A percentile compares a stretch with the other conserved stretches of the same genome.
These are phyloP conservation scores for Moxostoma hubbsi DNA, from an alignment of 2,797 vertebrate genomes.

Conservation along the genomic window DNA sequence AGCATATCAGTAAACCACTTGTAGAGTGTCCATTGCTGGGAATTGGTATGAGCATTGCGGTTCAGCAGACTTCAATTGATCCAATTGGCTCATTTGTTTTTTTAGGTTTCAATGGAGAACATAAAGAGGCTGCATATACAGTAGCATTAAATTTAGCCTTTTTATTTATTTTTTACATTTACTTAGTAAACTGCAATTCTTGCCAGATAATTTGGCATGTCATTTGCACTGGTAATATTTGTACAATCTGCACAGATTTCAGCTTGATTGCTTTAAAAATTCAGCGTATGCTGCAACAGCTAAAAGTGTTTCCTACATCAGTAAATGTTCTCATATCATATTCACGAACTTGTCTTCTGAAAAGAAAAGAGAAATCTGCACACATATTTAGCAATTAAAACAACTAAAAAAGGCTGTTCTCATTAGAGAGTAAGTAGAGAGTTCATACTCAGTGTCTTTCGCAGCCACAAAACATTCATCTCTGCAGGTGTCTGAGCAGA, in stretches of 20 bases:
- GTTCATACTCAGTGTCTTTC: conserved; percentile 6
- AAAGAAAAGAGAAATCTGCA: not conserved
- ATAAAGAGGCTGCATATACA: not conserved
- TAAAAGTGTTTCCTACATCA: conserved; percentile 25
- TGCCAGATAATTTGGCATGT: not conserved
- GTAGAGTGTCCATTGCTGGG: too few species aligned
- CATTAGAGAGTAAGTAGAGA: conserved; percentile 28
- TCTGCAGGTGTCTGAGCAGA: conserved; percentile 38
- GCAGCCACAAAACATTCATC: not conserved
- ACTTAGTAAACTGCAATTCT: not conserved
- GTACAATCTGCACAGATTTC: conserved; percentile 16
- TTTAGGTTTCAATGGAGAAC: not conserved
- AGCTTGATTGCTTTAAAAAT: conserved; percentile 27
- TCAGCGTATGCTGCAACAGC: not conserved
- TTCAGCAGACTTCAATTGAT: too few species aligned
- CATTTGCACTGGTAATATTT: not conserved
- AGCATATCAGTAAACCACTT: too few species aligned
- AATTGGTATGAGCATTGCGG: too few species aligned
- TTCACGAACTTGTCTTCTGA: conserved; percentile 16
- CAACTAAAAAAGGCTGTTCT: conserved; percentile 23
- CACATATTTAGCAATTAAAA: conserved; percentile 28
- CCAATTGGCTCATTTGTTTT: not conserved
- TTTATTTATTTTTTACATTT: not conserved
- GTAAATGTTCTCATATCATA: conserved; percentile 26
- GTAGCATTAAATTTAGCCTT: not conserved